These are phyloP conservation scores for Napeogenes sylphis DNA, from an alignment of 2,888 invertebrate species.

Conservation along the genomic window DNA sequence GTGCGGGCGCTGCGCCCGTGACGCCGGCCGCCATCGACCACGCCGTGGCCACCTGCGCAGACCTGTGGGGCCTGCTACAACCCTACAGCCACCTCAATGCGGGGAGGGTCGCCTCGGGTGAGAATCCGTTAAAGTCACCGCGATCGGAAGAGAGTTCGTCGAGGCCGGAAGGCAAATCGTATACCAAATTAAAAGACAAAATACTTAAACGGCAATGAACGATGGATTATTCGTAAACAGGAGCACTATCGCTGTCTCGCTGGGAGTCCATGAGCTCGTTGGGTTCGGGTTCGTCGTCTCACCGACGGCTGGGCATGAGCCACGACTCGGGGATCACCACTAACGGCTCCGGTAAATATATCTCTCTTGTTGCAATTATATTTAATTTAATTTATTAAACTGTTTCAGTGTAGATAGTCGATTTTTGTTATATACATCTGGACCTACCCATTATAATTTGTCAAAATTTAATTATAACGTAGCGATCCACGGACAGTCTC, in stretches of 20 bases:
- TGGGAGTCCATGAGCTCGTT: slow-evolving; percentile 87
- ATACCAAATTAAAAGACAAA: not conserved
- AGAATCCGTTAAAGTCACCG: slow-evolving; percentile 4
- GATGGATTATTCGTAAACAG: slow-evolving; percentile 54
- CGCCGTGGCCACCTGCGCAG: slow-evolving; percentile 90
- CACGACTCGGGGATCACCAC: slow-evolving; percentile 72
- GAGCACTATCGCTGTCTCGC: slow-evolving; percentile 88
- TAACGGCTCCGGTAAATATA: slow-evolving; percentile 60
- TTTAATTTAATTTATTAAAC: no score
- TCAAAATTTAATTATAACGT: no score
- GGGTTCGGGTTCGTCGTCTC: slow-evolving; percentile 73
- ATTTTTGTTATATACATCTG: no score
- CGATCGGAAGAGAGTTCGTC: no score
- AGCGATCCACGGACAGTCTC: not conserved
- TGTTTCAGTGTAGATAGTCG: no score
- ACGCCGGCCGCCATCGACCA: slow-evolving; percentile 89
- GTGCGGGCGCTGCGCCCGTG: slow-evolving; percentile 76
- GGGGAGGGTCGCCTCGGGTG: slow-evolving; percentile 90
- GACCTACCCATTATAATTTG: no score
- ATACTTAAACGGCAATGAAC: not conserved
- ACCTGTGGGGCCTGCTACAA: slow-evolving; percentile 93
- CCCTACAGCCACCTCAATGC: slow-evolving; percentile 94
- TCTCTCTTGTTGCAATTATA: no score
- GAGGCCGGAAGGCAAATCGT: no score
- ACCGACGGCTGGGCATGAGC: slow-evolving; percentile 62